Evolutionary conservation across 1,140 invertebrate genomes (phyloP), one percentile per base, ranked within the genome.

Genomic region (Zaprionus tsacasi): DNA sequence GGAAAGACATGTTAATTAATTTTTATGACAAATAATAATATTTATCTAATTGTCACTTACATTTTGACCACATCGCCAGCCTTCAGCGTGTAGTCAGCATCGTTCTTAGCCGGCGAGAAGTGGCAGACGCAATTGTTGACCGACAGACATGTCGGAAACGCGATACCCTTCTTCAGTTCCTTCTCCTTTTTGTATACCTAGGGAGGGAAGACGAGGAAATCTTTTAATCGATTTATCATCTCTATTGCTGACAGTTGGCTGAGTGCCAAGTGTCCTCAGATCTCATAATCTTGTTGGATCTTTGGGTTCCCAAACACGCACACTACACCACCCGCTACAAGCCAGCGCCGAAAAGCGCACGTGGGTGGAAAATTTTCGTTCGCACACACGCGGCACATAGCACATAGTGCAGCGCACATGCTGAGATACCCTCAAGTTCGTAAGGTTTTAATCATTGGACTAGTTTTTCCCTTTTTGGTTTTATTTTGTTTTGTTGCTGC

Each of bases 81-180:
- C 93, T 98, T 97, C 15, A 99, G 93, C 61, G 95, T 94, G 74
- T 97, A 96, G 93, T 99, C 98, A 52, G 96, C 94, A 93, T 99
- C 99, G 93, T 96, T 98, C 74, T 96, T 96, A 58, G 99, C 95
- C 15, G 99, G 99, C 52, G 98, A 99, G 93, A 97, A 99, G 92
- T 99, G 99, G 93, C 99, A 99, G 92, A 99, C 99, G 94, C 98
- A 99, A 93, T 99, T 99, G 93, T 99, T 99, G 10, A 99, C 96
- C 25, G 99, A 99, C 70, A 99, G 95, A 94, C 99, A 99, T 38
- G 98, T 99, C 43, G 99, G 99, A 93, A 99, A 99, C 43, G 99
- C 99, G 91, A 99, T 99, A 91, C 98, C 98, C 93, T 99, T 99
- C 92, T 98, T 99, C 77, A 99, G 94, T 78, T 99, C 98, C 93